Base-by-base conservation (phyloP, 2,797 vertebrate species). In the Myripristis murdjan region DNA sequence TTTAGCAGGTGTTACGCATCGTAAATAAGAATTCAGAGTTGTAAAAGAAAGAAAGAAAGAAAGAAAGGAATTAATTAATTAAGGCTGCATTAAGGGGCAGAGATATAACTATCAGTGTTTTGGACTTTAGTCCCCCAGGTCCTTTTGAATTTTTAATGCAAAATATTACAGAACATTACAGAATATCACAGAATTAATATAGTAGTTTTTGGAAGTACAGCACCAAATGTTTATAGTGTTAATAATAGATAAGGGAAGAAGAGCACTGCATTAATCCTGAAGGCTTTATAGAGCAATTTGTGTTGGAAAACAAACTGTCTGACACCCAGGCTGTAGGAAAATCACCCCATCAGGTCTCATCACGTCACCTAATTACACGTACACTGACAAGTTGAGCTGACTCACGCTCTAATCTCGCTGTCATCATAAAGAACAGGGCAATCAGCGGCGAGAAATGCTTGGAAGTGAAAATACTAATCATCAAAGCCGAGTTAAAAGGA, bases 341-440 rank as follows among this genome's bases (percentile, higher is more conserved):
- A 86, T n/a, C 7, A 66, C 44, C 67, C 67, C 57, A 55, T 86
- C 73, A 64, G 43, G 10, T 11, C 14, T 41, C 39, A 41, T 12
- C 39, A 33, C 1, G 53, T 64, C 39, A 51, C 1, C 48, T 69
- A 56, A 71, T 59, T 54, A 44, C 67, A 64, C 73, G 52, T 60
- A 14, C 51, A 8, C 24, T 22, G 15, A 5, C 77, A 20, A n/a
- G n/a, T n/a, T n/a, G n/a, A 12, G 43, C 61, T 1, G 4, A n/a
- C 48, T 76, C 73, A 76, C 68, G 67, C 54, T 46, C 44, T 74
- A 23, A 44, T 63, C 55, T 59, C 73, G 39, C 47, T 33, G 60
- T 18, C 39, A 39, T 11, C 10, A 48, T 20, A 64, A 9, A 70
- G 24, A 33, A 52, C 64, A 28, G 9, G 8, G n/a, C 70, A 55